phyloP scores from a whole-genome alignment of 2,113 vertebrate genomes.

The Hypocryptadius cinnamomeus region DNA sequence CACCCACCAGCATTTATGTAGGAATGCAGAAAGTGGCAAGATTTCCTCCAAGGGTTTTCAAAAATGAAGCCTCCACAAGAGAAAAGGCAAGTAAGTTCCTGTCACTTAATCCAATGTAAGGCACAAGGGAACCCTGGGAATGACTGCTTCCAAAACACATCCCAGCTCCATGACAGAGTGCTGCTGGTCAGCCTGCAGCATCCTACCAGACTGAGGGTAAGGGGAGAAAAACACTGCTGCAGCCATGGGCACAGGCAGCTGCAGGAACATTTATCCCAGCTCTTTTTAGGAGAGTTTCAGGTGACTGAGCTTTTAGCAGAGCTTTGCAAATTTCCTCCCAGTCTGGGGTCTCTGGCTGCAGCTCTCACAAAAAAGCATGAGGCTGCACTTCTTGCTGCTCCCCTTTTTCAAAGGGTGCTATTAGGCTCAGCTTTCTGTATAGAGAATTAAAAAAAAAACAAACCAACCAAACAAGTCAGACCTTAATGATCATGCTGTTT shows the following conservation, averaged over 20 bases:
- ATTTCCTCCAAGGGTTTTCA: neutral
- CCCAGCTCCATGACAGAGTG: neutral
- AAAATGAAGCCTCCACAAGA: neutral
- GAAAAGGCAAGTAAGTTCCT: neutral
- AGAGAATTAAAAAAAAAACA: neutral
- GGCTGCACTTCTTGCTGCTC: neutral
- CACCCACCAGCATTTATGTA: neutral
- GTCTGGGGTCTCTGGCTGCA: neutral
- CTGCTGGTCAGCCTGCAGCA: neutral
- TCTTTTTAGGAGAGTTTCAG: constrained; percentile 4
- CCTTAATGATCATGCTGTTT: neutral
- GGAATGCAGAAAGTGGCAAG: neutral
- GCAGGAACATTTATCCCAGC: neutral
- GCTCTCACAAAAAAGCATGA: constrained; percentile 3
- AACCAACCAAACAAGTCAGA: neutral
- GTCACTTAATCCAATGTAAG: neutral
- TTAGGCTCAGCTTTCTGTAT: neutral
- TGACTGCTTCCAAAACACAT: neutral
- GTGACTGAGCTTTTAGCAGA: neutral
- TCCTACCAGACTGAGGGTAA: neutral
- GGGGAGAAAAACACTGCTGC: neutral
- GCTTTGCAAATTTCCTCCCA: neutral
- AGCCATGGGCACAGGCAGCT: neutral
- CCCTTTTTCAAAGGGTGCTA: neutral
- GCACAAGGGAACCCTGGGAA: neutral